These are phyloP conservation scores for Athripsodes cinereus DNA, from an alignment of 2,888 invertebrate genomes.

Conservation along the genomic window DNA sequence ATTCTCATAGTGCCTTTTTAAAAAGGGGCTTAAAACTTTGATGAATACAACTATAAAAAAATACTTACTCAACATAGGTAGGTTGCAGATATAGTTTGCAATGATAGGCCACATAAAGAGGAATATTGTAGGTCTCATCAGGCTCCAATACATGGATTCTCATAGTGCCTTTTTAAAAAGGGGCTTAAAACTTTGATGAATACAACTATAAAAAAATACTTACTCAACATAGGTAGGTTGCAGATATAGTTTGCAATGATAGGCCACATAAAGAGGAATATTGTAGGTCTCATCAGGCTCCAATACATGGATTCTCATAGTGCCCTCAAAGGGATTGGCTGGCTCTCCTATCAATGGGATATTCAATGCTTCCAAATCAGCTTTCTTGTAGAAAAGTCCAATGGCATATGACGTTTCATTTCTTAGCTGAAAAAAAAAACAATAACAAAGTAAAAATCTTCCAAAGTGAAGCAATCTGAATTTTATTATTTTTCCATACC, in stretches of 20 bases:
- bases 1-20: conserved; percentile 66
- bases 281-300: conserved; percentile 69
- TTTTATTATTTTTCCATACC: not conserved
- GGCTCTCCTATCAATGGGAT: conserved; percentile 58
- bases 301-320: conserved; percentile 63
- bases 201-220: conserved; percentile 37
- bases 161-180: conserved; percentile 71
- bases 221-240: conserved; percentile 69
- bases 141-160: conserved; percentile 67
- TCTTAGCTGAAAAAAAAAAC: conserved; percentile 49
- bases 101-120: conserved; percentile 74
- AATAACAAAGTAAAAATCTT: not conserved
- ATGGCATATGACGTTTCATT: conserved; percentile 74
- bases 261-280: conserved; percentile 73
- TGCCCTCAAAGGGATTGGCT: conserved; percentile 70
- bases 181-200: too few species aligned
- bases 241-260: conserved; percentile 70
- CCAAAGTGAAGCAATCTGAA: not conserved
- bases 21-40: too few species aligned
- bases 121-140: conserved; percentile 67
- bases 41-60: too few species aligned
- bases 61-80: conserved; percentile 63
- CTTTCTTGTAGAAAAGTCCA: conserved; percentile 68
- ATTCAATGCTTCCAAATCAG: conserved; percentile 60
- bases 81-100: conserved; percentile 71